phyloP scores from a whole-genome alignment of 2,113 vertebrate species.

The Craseonycteris thonglongyai region DNA sequence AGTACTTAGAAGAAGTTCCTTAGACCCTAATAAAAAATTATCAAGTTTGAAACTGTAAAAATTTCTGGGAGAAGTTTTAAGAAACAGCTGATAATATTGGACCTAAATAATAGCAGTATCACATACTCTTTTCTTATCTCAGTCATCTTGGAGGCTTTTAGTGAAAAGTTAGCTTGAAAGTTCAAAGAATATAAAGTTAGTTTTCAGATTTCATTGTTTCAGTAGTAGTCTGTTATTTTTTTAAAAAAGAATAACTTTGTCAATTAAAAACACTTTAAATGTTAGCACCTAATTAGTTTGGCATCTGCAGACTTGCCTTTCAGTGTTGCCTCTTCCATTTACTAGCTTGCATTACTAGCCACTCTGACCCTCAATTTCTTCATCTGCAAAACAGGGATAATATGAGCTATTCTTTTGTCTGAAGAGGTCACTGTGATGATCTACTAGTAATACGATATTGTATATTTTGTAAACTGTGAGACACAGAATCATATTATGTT shows the following conservation, averaged over 20 bases:
- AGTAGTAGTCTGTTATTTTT: neutral
- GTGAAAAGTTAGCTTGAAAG: neutral
- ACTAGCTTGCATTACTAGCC: neutral
- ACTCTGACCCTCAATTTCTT: neutral
- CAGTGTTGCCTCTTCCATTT: neutral
- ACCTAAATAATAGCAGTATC: neutral
- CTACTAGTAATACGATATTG: neutral
- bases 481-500: neutral
- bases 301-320: neutral
- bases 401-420: neutral
- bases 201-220: neutral
- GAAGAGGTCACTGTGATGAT: neutral
- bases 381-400: neutral
- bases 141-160: neutral
- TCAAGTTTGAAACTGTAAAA: neutral
- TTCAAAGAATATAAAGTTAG: neutral
- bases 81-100: neutral
- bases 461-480: neutral
- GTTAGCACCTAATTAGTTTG: neutral
- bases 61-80: neutral
- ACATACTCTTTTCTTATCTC: neutral
- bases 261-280: neutral
- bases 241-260: neutral
- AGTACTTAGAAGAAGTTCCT: neutral
- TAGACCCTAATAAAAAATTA: neutral